phyloP scores from a whole-genome alignment of 2,888 invertebrate genomes.

The Drosophila yooni region DNA sequence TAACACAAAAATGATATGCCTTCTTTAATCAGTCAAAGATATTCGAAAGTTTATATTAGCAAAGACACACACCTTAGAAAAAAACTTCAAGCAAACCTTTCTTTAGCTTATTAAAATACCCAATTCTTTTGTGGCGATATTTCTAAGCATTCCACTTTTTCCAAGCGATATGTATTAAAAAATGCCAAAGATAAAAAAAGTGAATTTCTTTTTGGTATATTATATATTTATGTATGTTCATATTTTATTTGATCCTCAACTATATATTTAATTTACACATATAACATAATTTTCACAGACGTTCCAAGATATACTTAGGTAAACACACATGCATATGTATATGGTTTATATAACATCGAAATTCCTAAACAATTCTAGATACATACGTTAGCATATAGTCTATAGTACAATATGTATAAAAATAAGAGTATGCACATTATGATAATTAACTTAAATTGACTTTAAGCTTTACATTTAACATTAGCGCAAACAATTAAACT shows the following conservation, averaged over 20 bases:
- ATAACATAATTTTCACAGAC: slow-evolving; percentile 70
- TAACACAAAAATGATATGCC: slow-evolving; percentile 6
- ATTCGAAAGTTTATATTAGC: not conserved
- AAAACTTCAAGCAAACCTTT: slow-evolving; percentile 6
- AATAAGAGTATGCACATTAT: slow-evolving; percentile 53
- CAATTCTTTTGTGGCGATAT: slow-evolving; percentile 25
- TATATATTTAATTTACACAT: slow-evolving; percentile 55
- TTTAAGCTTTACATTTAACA: slow-evolving; percentile 42
- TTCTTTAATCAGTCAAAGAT: slow-evolving; percentile 5
- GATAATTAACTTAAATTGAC: slow-evolving; percentile 47
- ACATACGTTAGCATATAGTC: slow-evolving; percentile 5
- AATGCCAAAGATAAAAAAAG: slow-evolving; percentile 28
- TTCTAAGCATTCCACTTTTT: not conserved
- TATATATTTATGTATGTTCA: slow-evolving; percentile 1
- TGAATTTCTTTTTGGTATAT: slow-evolving; percentile 20
- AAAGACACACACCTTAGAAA: slow-evolving; percentile 17
- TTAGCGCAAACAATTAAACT: slow-evolving; percentile 42
- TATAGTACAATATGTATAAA: slow-evolving; percentile 18
- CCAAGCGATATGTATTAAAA: slow-evolving; percentile 26
- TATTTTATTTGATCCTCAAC: slow-evolving; percentile 61
- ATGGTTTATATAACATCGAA: slow-evolving; percentile 37
- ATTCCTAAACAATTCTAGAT: slow-evolving; percentile 28
- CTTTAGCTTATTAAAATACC: not conserved
- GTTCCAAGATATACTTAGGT: slow-evolving; percentile 57
- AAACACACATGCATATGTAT: slow-evolving; percentile 56